Conservation (phyloP, 2,113 vertebrate genomes). For the Engraulis encrasicolus region DNA sequence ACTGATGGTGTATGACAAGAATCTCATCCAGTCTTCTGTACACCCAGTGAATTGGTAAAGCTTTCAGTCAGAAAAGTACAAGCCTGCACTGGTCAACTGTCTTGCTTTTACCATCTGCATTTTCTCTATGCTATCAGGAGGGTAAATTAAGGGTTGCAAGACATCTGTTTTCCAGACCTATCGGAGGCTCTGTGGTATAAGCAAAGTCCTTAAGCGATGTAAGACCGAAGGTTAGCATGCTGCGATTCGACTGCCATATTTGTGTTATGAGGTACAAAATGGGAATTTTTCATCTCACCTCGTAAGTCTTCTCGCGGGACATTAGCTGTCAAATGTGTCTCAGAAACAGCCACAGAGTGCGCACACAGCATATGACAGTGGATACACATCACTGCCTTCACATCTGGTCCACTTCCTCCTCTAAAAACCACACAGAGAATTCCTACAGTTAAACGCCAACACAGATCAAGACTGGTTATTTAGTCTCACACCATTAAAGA, state of each 20-base stretch:
- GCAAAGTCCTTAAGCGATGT: conserved; percentile 10
- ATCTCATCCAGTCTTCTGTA: not conserved
- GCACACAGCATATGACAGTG: conserved; percentile 20
- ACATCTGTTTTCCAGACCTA: conserved; percentile 17
- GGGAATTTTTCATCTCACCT: conserved; percentile 8
- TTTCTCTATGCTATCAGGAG: conserved; percentile 15
- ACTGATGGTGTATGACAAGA: not conserved
- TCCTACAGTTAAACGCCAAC: conserved; percentile 17
- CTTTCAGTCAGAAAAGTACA: not conserved
- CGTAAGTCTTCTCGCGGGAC: not conserved
- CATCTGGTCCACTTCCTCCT: conserved; percentile 29
- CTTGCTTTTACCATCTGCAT: not conserved
- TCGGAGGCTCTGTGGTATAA: not conserved
- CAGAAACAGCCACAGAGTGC: conserved; percentile 17
- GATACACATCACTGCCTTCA: conserved; percentile 17
- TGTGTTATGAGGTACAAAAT: conserved; percentile 14
- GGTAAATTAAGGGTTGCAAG: conserved; percentile 15
- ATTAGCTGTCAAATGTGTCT: conserved; percentile 19
- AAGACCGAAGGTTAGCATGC: conserved; percentile 9
- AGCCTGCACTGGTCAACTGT: conserved; percentile 7
- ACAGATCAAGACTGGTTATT: conserved; percentile 13
- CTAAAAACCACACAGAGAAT: conserved; percentile 7
- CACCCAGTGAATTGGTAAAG: not conserved
- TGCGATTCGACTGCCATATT: not conserved
- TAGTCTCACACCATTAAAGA: not conserved